Conservation (phyloP, 2,888 invertebrate species). For the Ptychoptera albimana region DNA sequence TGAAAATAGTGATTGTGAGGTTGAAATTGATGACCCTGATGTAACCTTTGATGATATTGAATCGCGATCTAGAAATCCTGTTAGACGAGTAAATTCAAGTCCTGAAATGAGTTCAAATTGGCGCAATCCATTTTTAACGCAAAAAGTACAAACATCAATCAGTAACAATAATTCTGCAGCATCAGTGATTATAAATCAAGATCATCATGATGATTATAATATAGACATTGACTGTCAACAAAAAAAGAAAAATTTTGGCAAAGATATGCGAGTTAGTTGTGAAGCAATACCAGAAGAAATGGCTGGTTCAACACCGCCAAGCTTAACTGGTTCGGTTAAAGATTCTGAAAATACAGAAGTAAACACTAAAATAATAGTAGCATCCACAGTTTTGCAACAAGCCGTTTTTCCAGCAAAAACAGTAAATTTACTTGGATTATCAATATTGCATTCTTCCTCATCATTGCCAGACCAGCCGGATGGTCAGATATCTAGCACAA, state of each 20-base stretch:
- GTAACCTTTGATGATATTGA: conserved; percentile 28
- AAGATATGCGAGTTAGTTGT: conserved; percentile 72
- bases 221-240: conserved; percentile 14
- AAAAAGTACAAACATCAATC: conserved; percentile 2
- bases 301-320: conserved; percentile 56
- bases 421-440: background rate
- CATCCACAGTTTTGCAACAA: conserved; percentile 12
- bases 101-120: conserved; percentile 85
- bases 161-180: background rate
- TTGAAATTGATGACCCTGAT: conserved; percentile 15
- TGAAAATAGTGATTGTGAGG: conserved; percentile 33
- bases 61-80: conserved; percentile 52
- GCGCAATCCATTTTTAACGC: conserved; percentile 51
- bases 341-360: conserved; percentile 24
- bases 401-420: conserved; percentile 3
- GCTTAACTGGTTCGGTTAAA: conserved; percentile 26
- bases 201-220: conserved; percentile 6
- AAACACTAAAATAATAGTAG: conserved; percentile 25
- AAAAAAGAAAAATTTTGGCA: conserved; percentile 44
- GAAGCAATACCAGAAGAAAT: conserved; percentile 87
- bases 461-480: conserved; percentile 4
- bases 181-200: conserved; percentile 8
- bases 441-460: conserved; percentile 11
- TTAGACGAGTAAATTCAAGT: conserved; percentile 76
- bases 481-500: background rate